phyloP scores from a whole-genome alignment of 2,888 invertebrate species.

The Aphodius sticticus region DNA sequence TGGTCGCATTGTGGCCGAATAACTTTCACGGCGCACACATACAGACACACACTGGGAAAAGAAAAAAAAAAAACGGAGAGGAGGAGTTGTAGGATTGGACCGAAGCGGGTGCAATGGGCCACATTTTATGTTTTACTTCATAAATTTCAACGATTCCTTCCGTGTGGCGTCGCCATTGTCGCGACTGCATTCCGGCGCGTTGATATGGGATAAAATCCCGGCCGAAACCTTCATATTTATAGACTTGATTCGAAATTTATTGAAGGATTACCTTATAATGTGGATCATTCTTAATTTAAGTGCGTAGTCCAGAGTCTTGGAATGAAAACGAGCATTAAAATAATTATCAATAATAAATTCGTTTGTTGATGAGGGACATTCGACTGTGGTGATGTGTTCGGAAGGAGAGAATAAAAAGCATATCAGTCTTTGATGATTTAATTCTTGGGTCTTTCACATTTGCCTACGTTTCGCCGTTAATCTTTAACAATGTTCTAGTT shows the following conservation, averaged over 20 bases:
- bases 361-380: no score
- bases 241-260: conserved; percentile 14
- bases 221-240: background rate
- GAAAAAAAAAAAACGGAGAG: background rate
- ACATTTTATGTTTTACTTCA: conserved; percentile 31
- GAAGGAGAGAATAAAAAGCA: no score
- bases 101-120: conserved; percentile 6
- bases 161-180: conserved; percentile 27
- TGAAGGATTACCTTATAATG: conserved; percentile 24
- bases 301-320: background rate
- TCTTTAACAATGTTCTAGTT: no score
- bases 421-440: no score
- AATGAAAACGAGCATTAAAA: background rate
- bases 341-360: background rate
- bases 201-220: background rate
- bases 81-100: background rate
- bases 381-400: no score
- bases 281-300: conserved; percentile 21
- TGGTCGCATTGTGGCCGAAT: conserved; percentile 23
- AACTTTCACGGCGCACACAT: conserved; percentile 25
- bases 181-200: conserved; percentile 21
- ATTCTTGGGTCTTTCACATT: no score
- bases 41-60: conserved; percentile 12
- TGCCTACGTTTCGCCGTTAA: no score
- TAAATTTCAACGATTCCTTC: conserved; percentile 31